A percentile compares a stretch with the other conserved stretches of the same genome.
phyloP scores from a whole-genome alignment of 2,797 vertebrate genomes.

The Tamandua tetradactyla region DNA sequence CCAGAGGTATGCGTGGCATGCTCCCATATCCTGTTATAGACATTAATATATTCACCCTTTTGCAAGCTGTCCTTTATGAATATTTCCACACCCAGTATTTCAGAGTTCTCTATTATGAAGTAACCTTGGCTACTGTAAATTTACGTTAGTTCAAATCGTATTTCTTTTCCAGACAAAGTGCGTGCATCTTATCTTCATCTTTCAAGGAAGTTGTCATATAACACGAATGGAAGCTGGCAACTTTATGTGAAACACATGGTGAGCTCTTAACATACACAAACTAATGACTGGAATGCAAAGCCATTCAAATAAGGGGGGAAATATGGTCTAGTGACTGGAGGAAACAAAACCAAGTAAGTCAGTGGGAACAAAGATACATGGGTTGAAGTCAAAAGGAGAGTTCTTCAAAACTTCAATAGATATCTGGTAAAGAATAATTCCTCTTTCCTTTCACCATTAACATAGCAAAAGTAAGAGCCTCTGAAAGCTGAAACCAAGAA shows the following conservation, averaged over 20 bases:
- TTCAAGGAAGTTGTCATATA: conserved; percentile 77
- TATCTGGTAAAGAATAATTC: not conserved
- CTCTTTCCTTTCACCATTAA: not conserved
- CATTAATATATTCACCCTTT: conserved; percentile 56
- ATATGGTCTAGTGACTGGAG: not conserved
- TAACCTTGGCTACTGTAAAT: conserved; percentile 75
- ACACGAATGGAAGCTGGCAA: conserved; percentile 74
- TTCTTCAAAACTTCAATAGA: not conserved
- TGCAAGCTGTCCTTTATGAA: conserved; percentile 16
- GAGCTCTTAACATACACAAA: conserved; percentile 37
- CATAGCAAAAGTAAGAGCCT: not conserved
- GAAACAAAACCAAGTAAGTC: conserved; percentile 50
- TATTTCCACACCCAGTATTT: conserved; percentile 46
- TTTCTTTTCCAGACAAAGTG: conserved; percentile 55
- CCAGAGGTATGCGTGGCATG: conserved; percentile 53
- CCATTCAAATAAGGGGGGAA: conserved; percentile 44
- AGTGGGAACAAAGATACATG: not conserved
- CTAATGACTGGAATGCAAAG: conserved; percentile 66
- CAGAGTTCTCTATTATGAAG: conserved; percentile 46
- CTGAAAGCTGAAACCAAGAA: not conserved
- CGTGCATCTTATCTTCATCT: conserved; percentile 75
- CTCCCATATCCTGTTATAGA: conserved; percentile 25
- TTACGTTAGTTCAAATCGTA: conserved; percentile 65
- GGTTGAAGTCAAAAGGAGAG: not conserved
- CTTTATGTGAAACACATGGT: conserved; percentile 85